Evolutionary conservation across 35 echinoderm and acorn worm genomes (phyloP), one percentile per base, ranked within the genome.

Genomic region (Acanthaster planci): DNA sequence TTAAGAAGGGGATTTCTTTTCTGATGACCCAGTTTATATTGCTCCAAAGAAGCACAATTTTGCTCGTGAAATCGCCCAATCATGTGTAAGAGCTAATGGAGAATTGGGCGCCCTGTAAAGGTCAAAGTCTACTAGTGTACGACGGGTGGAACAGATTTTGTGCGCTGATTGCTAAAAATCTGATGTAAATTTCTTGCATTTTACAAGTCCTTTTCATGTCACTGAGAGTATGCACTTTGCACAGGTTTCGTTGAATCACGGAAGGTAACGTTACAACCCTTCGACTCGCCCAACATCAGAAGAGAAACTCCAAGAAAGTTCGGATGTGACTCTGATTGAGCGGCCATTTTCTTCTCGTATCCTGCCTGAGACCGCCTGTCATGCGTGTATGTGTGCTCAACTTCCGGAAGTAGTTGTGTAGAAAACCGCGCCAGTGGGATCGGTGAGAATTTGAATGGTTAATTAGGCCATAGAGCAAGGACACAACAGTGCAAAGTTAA

Each of bases 271-370:
- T 72, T 72, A 72, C 14, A 34, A 7, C 34, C 10, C 34, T 26
- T 72, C 26, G 14, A 30, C 34, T 72, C 30, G 64, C 34, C 23
- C 8, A 5, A 9, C 26, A 27, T 72, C 64, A 31, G 64, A 72
- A 0, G 7, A 10, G 34, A 16, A 72, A 26, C 14, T 72, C 34
- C n/a, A 26, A 72, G 30, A 72, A 72, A 72, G 64, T 72, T 72
- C 42, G 42, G 42, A 47, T 47, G 42, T 31, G 26, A 31, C 0
- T 72, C 26, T 10, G 64, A 72, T 26, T 26, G 64, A 34, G 64
- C 64, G 64, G 64, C 64, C 64, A 72, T 72, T 72, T 72, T 72
- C 18, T 72, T 72, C 64, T 72, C 9, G 42, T 47, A 47, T 47
- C 42, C 42, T 47, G 42, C 42, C n/a, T n/a, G n/a, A 47, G 42